Evolutionary conservation across 2,797 vertebrate genomes (phyloP).

Genomic region (Macropus fuliginosus): DNA sequence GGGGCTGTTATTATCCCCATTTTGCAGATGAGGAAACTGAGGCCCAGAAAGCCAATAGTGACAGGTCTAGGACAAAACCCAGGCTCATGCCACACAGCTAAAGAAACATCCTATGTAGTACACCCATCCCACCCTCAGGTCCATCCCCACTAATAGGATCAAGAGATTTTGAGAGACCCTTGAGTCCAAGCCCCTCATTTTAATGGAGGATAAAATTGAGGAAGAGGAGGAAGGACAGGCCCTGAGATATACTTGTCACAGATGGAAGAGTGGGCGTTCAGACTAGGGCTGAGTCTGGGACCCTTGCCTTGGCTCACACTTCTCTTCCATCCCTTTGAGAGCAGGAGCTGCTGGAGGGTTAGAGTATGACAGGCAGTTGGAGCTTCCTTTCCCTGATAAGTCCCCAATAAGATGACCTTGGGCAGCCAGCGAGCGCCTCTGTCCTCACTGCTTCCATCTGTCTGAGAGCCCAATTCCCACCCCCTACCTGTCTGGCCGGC

Average conservation of each 20-base stretch:
- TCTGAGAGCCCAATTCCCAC: conserved; percentile 46
- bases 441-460: conserved; percentile 62
- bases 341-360: neutral
- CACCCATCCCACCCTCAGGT: no score
- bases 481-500: conserved; percentile 29
- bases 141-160: neutral
- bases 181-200: neutral
- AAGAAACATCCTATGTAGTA: neutral
- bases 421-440: conserved; percentile 12
- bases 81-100: neutral
- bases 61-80: neutral
- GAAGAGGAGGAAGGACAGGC: conserved; percentile 10
- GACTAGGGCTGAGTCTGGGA: neutral
- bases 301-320: no score
- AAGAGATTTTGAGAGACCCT: neutral
- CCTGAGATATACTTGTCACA: neutral
- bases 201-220: neutral
- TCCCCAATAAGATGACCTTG: conserved; percentile 64
- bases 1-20: neutral
- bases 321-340: no score
- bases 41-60: neutral
- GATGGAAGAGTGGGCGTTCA: neutral
- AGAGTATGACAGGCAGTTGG: neutral
- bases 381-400: conserved; percentile 46
- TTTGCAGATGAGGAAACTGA: neutral